These are phyloP conservation scores for Sander lucioperca DNA, from an alignment of 2,113 vertebrate genomes.

Conservation along the genomic window DNA sequence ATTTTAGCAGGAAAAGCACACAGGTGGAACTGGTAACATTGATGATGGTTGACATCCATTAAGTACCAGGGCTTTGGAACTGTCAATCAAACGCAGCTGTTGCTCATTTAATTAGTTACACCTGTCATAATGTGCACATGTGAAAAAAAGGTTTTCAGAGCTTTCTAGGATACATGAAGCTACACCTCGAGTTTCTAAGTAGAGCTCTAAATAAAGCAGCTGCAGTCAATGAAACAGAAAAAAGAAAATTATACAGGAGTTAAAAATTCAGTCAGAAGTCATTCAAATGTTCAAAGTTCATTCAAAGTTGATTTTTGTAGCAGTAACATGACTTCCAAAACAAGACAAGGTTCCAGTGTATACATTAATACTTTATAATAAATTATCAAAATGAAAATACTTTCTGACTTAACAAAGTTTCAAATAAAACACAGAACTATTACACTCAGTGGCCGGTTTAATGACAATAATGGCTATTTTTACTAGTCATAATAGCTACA, in stretches of 20 bases:
- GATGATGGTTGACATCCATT: neutral
- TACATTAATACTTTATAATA: constrained; percentile 39
- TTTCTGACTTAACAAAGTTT: constrained; percentile 2
- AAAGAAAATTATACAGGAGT: neutral
- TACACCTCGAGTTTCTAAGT: neutral
- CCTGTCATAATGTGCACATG: neutral
- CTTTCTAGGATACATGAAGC: neutral
- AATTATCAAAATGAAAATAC: constrained; percentile 38
- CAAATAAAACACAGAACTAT: constrained; percentile 12
- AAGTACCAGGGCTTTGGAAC: neutral
- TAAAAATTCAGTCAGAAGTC: neutral
- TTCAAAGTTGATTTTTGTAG: constrained; percentile 3
- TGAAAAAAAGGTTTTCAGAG: neutral
- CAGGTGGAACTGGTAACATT: neutral
- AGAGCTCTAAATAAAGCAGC: neutral
- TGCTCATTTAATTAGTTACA: neutral
- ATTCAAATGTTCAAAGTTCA: no score
- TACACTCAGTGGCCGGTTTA: constrained; percentile 20
- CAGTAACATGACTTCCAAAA: constrained; percentile 31
- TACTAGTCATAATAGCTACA: neutral
- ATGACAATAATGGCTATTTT: neutral
- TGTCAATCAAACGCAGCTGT: neutral
- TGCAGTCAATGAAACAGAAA: neutral
- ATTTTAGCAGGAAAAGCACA: neutral
- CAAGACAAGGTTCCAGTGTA: constrained; percentile 5